Evolutionary conservation across 2,797 vertebrate genomes (phyloP).

Genomic region (Etheostoma nigrum): DNA sequence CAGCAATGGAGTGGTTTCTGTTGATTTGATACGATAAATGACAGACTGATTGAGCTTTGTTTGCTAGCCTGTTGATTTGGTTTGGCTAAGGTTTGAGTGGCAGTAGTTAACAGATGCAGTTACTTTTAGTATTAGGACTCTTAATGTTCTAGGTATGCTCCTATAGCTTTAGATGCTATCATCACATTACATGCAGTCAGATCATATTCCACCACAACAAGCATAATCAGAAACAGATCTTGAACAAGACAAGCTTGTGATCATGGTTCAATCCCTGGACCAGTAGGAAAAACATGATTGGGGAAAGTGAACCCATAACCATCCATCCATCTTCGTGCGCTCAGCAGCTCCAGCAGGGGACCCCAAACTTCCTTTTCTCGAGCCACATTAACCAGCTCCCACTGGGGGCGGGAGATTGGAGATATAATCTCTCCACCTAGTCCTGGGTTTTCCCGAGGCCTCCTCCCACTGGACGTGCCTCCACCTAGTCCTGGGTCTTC

Average conservation of each 20-base stretch:
- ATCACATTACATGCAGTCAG: background rate
- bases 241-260: background rate
- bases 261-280: background rate
- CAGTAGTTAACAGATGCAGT: background rate
- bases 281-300: background rate
- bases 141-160: background rate
- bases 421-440: no score
- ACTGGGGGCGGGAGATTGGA: no score
- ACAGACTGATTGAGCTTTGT: slow-evolving; percentile 6
- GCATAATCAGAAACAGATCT: background rate
- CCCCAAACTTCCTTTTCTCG: no score
- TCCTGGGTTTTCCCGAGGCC: no score
- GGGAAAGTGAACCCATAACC: background rate
- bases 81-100: background rate
- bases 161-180: background rate
- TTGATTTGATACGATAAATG: slow-evolving; percentile 20
- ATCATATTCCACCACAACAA: slow-evolving; percentile 11
- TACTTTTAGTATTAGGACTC: slow-evolving; percentile 1
- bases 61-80: slow-evolving; percentile 3
- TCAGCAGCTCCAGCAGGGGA: no score
- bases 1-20: slow-evolving; percentile 14
- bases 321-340: no score
- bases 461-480: no score
- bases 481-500: no score
- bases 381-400: no score